Conservation (phyloP, 2,797 vertebrate genomes). For the Crypturellus tataupa region DNA sequence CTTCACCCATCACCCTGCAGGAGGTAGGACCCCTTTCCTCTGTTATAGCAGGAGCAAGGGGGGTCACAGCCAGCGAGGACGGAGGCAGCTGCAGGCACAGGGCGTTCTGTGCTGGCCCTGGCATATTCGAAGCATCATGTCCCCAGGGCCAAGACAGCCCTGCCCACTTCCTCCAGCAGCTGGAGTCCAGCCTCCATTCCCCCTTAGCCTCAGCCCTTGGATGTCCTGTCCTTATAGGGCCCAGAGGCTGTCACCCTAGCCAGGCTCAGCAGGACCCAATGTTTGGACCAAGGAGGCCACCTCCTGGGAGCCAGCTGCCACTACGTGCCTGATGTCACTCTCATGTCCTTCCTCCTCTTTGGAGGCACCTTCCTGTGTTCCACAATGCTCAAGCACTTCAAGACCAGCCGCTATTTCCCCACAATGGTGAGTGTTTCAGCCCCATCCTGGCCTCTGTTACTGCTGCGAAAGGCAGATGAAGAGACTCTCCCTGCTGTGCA, state of each 20-base stretch:
- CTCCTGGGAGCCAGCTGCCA: conserved; percentile 80
- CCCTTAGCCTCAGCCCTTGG: background rate
- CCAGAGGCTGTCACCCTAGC: background rate
- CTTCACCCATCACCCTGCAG: accelerated
- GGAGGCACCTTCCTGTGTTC: conserved; percentile 80
- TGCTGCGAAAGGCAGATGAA: background rate
- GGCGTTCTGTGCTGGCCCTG: background rate
- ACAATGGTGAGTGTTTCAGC: conserved; percentile 63
- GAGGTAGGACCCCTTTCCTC: conserved; percentile 31
- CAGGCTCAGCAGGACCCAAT: conserved; percentile 73
- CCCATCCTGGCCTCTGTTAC: background rate
- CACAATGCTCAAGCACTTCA: conserved; percentile 70
- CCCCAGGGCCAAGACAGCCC: no score
- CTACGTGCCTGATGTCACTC: conserved; percentile 78
- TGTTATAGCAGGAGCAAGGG: background rate
- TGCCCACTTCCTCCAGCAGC: background rate
- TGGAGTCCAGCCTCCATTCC: no score
- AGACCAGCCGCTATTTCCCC: conserved; percentile 81
- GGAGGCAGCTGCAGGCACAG: background rate
- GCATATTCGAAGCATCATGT: background rate
- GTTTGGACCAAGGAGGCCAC: conserved; percentile 70
- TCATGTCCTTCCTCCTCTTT: conserved; percentile 83
- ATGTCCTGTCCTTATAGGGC: background rate
- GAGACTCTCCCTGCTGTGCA: background rate
- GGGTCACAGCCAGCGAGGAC: background rate